Conservation (phyloP, 2,797 vertebrate genomes). For the Sylvilagus floridanus region DNA sequence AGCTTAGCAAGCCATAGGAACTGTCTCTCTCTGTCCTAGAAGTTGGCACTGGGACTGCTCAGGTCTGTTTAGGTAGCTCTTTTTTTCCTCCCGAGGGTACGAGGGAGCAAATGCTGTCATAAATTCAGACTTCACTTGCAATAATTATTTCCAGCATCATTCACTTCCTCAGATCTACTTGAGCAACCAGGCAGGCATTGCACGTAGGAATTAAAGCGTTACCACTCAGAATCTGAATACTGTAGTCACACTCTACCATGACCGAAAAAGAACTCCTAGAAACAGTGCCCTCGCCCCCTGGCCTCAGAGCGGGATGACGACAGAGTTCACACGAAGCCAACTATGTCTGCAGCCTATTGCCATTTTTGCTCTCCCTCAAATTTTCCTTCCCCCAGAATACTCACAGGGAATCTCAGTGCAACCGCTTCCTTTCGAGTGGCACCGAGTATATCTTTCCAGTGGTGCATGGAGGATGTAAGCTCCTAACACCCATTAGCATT, state of each 20-base stretch:
- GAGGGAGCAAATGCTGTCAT: neutral
- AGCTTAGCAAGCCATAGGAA: neutral
- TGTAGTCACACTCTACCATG: neutral
- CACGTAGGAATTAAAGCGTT: neutral
- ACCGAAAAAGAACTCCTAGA: neutral
- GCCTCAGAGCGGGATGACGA: fast-evolving
- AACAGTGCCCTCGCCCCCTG: neutral
- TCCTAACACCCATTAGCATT: conserved; percentile 79
- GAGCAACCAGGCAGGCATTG: neutral
- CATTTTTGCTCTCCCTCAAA: conserved; percentile 15
- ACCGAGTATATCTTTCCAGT: conserved; percentile 64
- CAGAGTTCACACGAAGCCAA: neutral
- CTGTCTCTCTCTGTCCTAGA: neutral
- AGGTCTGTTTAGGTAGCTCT: neutral
- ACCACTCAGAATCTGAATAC: neutral
- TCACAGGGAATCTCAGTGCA: conserved; percentile 49
- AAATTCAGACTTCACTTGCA: neutral
- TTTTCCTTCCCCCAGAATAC: conserved; percentile 24
- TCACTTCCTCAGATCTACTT: neutral
- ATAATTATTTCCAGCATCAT: neutral
- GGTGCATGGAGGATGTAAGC: conserved; percentile 70
- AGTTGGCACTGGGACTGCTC: neutral
- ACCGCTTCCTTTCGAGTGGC: conserved; percentile 50
- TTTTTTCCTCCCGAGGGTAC: neutral
- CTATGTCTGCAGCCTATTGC: neutral